Conservation (phyloP, 2,888 invertebrate genomes). For the Endotricha flammealis region DNA sequence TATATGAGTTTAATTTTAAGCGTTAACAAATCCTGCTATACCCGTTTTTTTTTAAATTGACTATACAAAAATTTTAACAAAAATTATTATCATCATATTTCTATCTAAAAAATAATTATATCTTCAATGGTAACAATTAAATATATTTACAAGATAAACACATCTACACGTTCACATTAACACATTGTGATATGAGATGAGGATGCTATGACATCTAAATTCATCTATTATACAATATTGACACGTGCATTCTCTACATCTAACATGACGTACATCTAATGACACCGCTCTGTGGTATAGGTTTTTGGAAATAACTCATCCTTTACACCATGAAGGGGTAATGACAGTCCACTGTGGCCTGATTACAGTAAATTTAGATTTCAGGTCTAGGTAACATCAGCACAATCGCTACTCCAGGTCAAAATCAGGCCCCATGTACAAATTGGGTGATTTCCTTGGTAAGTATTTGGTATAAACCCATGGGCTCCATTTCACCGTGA, state of each 20-base stretch:
- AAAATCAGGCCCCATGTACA: background rate
- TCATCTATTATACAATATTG: constrained; percentile 8
- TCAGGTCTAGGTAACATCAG: too few species aligned
- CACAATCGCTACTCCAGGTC: too few species aligned
- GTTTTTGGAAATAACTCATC: constrained; percentile 3
- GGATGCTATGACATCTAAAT: constrained; percentile 13
- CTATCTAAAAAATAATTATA: too few species aligned
- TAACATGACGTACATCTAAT: constrained; percentile 7
- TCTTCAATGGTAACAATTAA: too few species aligned
- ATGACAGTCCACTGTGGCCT: background rate
- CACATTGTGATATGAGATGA: constrained; percentile 13
- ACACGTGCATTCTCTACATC: constrained; percentile 11
- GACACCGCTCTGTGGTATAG: background rate
- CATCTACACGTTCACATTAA: too few species aligned
- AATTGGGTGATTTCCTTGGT: constrained; percentile 19
- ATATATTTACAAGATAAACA: too few species aligned
- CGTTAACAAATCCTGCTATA: constrained; percentile 44
- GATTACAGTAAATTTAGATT: too few species aligned
- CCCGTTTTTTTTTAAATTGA: constrained; percentile 25
- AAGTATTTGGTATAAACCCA: constrained; percentile 33
- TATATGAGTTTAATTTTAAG: constrained; percentile 34
- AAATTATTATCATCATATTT: too few species aligned
- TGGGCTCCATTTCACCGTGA: constrained; percentile 31
- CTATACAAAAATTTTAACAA: too few species aligned
- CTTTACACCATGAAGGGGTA: constrained; percentile 1